These are phyloP conservation scores for Perccottus glenii DNA, from an alignment of 2,113 vertebrate species.

Conservation along the genomic window DNA sequence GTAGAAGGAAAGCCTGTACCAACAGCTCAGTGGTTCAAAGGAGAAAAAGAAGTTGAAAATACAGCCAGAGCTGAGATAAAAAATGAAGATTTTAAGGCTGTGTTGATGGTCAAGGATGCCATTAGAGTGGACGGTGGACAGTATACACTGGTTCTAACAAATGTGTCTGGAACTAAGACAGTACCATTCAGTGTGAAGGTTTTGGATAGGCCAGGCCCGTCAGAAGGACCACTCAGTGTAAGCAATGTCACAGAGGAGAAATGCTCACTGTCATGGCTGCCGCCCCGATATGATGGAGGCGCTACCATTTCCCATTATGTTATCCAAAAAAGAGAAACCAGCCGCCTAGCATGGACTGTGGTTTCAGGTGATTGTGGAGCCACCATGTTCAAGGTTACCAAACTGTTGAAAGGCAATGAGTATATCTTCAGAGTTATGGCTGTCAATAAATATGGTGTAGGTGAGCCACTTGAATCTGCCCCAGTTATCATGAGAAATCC, in stretches of 20 bases:
- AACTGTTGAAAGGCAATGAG: constrained; percentile 96
- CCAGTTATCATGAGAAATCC: constrained; percentile 96
- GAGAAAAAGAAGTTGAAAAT: constrained; percentile 90
- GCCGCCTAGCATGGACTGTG: constrained; percentile 95
- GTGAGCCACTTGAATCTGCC: constrained; percentile 92
- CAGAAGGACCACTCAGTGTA: constrained; percentile 90
- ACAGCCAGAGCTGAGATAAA: constrained; percentile 92
- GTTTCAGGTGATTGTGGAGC: constrained; percentile 89
- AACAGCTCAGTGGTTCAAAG: constrained; percentile 93
- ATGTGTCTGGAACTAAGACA: constrained; percentile 93
- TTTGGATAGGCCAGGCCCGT: constrained; percentile 93
- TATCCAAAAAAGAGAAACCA: constrained; percentile 98
- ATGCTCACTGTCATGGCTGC: constrained; percentile 92
- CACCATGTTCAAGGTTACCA: constrained; percentile 94
- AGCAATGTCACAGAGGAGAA: constrained; percentile 95
- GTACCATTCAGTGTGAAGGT: constrained; percentile 91
- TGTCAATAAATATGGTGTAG: constrained; percentile 94
- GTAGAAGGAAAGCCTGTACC: constrained; percentile 93
- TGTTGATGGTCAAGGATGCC: constrained; percentile 92
- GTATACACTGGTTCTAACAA: constrained; percentile 91
- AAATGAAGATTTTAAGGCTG: constrained; percentile 91
- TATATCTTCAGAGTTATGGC: constrained; percentile 97
- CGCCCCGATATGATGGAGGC: constrained; percentile 93
- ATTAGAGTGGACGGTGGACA: constrained; percentile 96
- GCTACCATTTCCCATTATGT: constrained; percentile 93